A percentile compares a stretch with the other conserved stretches of the same genome.
Conservation (phyloP, 2,113 vertebrate genomes). For the Aptenodytes forsteri region DNA sequence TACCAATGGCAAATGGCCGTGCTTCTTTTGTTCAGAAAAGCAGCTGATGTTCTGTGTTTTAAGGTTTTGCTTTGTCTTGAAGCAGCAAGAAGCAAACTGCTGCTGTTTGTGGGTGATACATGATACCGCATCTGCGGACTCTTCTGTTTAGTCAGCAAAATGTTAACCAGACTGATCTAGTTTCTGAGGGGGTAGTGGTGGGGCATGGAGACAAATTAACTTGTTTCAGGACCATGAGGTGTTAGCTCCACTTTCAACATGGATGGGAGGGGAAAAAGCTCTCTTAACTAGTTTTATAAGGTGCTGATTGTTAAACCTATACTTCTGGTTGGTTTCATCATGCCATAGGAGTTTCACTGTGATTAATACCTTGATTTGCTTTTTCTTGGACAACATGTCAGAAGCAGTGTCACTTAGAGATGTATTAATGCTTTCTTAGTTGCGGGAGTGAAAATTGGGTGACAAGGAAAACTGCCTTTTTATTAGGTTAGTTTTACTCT, state of each 20-base stretch:
- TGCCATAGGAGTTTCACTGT: background rate
- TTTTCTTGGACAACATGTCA: background rate
- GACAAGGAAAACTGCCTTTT: background rate
- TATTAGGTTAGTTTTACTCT: background rate
- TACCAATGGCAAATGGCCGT: background rate
- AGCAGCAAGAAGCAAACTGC: background rate
- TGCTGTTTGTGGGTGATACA: slow-evolving; percentile 19
- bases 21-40: slow-evolving; percentile 21
- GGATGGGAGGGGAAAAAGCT: background rate
- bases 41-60: background rate
- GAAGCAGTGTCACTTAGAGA: background rate
- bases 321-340: background rate
- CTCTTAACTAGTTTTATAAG: background rate
- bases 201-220: background rate
- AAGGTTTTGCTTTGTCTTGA: slow-evolving; percentile 43
- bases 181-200: background rate
- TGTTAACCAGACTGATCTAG: background rate
- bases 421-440: background rate
- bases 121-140: background rate
- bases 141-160: slow-evolving; percentile 60
- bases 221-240: background rate
- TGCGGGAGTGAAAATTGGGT: background rate
- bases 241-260: background rate
- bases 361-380: background rate
- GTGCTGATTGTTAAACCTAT: background rate